Base-by-base conservation (phyloP, 2,113 vertebrate genomes). In the Cyprinodon brontotheroides region DNA sequence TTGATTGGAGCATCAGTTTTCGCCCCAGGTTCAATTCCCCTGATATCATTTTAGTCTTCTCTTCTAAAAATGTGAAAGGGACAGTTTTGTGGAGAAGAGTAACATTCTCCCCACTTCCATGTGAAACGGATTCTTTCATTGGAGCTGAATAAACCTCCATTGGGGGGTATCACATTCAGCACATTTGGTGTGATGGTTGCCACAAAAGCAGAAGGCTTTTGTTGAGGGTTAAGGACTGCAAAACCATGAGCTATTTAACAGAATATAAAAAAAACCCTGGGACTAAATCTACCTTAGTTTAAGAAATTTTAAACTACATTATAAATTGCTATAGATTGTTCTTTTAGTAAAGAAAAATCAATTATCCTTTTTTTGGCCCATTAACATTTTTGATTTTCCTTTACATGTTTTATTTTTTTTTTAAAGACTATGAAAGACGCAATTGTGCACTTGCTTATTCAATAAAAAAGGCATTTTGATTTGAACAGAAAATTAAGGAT, bases 131-230 rank as follows among this genome's bases (percentile, higher is more conserved):
- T 37, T 75, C 79, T 72, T 78, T 81, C 81, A 81, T 75, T 36
- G 11, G 83, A 86, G 86, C 72, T 13, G 84, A 68, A 41, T 1
- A 0, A 68, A 81, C 74, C 74, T 82, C 87, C 87, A 36, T 66
- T 69, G 0, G 84, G 84, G 87, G 80, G 77, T 84, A 84, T 89
- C 84, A 60, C 57, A 1, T 89, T 86, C 75, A 13, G 72, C 78
- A 5, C 5, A 20, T 59, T 62, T 3, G 59, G 47, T 36, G 68
- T 11, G 72, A 40, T 1, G 62, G 65, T 4, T 70, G 76, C 68
- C 64, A 68, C 73, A 3, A 73, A 39, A 14, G 75, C 45, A 39
- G 65, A 65, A 0, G 65, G 78, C 2, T 61, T 78, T 77, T 64
- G 65, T 80, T 61, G 37, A 3, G 67, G 48, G 65, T 53, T 59